Evolutionary conservation across 2,797 vertebrate species (phyloP).

Genomic region (Sebastes flavidus): DNA sequence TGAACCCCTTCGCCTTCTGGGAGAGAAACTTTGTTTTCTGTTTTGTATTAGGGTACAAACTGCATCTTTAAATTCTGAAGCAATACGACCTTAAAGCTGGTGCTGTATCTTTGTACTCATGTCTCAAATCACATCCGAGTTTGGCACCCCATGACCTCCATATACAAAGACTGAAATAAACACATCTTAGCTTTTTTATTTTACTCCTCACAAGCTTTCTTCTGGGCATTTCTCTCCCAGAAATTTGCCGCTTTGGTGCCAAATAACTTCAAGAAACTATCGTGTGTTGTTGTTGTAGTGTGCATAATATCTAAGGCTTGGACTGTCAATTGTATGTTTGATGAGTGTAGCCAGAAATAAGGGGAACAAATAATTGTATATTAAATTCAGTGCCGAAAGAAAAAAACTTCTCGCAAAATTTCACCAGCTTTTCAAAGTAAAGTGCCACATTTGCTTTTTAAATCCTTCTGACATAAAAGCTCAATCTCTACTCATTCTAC

Average conservation of each 20-base stretch:
- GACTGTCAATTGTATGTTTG: neutral
- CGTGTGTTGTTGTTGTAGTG: neutral
- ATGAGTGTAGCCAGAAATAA: neutral
- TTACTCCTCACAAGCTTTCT: neutral
- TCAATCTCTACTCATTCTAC: neutral
- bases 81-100: slow-evolving; percentile 21
- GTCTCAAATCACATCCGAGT: neutral
- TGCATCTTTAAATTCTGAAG: slow-evolving; percentile 33
- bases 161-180: slow-evolving; percentile 6
- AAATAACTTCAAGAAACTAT: slow-evolving; percentile 17
- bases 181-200: neutral
- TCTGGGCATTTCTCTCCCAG: neutral
- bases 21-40: neutral
- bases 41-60: slow-evolving; percentile 1
- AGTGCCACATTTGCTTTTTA: neutral
- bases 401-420: neutral
- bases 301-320: neutral
- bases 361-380: neutral
- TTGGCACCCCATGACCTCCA: slow-evolving; percentile 3
- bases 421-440: slow-evolving; percentile 9
- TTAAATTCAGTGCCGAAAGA: neutral
- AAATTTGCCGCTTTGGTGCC: slow-evolving; percentile 26
- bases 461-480: neutral
- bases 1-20: neutral
- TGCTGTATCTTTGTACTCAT: slow-evolving; percentile 1